Evolutionary conservation across 2,888 invertebrate species (phyloP).

Genomic region (Agonopterix subpropinquella): DNA sequence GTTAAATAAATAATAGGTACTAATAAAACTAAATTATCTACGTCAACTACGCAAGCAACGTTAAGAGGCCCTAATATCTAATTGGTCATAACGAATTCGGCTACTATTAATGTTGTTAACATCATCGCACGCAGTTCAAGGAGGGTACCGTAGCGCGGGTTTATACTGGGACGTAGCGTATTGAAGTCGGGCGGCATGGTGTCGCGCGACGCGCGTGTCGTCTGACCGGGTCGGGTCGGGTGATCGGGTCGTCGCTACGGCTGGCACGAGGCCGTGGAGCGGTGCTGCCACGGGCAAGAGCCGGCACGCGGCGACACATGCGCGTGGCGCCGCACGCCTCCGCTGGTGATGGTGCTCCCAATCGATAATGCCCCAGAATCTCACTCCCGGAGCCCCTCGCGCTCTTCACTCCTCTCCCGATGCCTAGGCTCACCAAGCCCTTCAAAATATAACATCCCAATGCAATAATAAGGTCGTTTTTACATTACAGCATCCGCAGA

Average conservation of each 20-base stretch:
- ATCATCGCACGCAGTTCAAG: too few relatives aligned
- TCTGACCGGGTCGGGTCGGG: constrained; percentile 8
- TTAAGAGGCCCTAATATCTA: too few relatives aligned
- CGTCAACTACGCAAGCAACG: too few relatives aligned
- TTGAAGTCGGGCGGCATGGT: too few relatives aligned
- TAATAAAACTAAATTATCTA: too few relatives aligned
- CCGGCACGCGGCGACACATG: constrained; percentile 35
- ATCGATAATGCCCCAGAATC: constrained; percentile 69
- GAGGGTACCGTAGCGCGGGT: too few relatives aligned
- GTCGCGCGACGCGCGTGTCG: not conserved
- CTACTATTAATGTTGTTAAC: too few relatives aligned
- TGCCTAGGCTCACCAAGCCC: constrained; percentile 46
- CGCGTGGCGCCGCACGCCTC: constrained; percentile 48
- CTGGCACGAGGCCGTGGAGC: constrained; percentile 13
- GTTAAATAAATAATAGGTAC: too few relatives aligned
- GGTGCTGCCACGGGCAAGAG: constrained; percentile 14
- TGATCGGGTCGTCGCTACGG: constrained; percentile 9
- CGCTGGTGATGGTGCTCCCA: constrained; percentile 58
- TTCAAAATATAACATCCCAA: constrained; percentile 66
- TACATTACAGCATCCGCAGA: constrained; percentile 46
- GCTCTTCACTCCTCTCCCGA: constrained; percentile 53
- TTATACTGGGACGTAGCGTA: too few relatives aligned
- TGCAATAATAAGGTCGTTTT: constrained; percentile 66
- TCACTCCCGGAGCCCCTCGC: constrained; percentile 47
- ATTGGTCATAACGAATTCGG: too few relatives aligned